phyloP scores from a whole-genome alignment of 2,113 vertebrate species.

The Odocoileus hemionus region DNA sequence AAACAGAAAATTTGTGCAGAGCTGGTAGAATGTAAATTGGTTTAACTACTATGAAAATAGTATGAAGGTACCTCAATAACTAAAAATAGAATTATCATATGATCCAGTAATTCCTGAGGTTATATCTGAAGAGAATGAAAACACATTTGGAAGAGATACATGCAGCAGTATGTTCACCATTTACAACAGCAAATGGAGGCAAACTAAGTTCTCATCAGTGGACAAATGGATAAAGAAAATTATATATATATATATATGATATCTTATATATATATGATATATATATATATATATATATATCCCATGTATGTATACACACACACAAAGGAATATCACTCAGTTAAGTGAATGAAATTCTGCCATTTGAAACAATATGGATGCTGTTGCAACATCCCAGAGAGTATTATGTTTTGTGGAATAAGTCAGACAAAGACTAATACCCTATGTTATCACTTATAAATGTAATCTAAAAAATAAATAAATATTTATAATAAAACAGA shows the following conservation, averaged over 20 bases:
- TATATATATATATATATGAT: not conserved
- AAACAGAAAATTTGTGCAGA: not conserved
- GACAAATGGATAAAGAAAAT: not conserved
- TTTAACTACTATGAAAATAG: not conserved
- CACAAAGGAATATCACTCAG: not conserved
- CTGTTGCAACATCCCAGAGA: not conserved
- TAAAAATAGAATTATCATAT: not conserved
- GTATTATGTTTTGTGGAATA: not conserved
- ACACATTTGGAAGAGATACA: not conserved
- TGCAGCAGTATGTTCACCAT: not conserved
- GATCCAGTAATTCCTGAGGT: not conserved
- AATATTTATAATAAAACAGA: not conserved
- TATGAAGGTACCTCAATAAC: not conserved
- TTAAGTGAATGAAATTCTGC: not conserved
- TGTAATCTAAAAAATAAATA: not conserved
- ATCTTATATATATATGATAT: not conserved
- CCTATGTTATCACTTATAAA: not conserved
- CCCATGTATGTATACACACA: not conserved
- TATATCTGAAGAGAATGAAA: not conserved
- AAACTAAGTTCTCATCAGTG: not conserved
- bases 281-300: too few species aligned
- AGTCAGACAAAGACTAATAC: not conserved
- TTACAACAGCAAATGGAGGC: not conserved
- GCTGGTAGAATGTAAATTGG: not conserved
- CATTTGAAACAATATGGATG: not conserved